Conservation (phyloP, 2,797 vertebrate genomes). For the Coilia nasus region DNA sequence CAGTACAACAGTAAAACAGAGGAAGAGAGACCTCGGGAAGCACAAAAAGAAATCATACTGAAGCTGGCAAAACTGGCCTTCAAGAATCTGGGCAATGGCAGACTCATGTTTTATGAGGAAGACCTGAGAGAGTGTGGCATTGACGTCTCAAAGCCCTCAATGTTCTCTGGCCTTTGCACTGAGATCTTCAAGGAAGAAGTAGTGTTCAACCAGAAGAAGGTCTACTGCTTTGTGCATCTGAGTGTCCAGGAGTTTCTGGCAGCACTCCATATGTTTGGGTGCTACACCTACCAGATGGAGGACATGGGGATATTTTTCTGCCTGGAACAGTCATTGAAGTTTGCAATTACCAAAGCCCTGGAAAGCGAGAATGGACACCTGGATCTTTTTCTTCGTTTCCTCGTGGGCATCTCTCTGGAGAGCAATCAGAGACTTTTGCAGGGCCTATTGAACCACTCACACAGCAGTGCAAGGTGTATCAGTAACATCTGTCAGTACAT, state of each 20-base stretch:
- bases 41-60: background rate
- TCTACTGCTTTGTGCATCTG: background rate
- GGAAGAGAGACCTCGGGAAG: background rate
- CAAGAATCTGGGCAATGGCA: background rate
- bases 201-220: background rate
- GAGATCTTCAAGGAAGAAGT: background rate
- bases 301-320: background rate
- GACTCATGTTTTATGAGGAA: background rate
- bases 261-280: background rate
- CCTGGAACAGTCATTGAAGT: background rate
- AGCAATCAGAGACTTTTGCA: background rate
- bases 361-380: background rate
- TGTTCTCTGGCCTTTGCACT: background rate
- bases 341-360: background rate
- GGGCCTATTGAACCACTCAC: background rate
- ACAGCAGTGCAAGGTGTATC: background rate
- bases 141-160: background rate
- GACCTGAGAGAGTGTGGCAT: background rate
- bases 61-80: background rate
- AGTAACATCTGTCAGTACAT: background rate
- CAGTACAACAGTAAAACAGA: background rate
- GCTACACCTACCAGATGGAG: background rate
- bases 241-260: conserved; percentile 1
- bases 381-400: conserved; percentile 13
- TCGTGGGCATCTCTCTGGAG: background rate